Evolutionary conservation across 2,797 vertebrate species (phyloP), one percentile per base, ranked within the genome.

Genomic region (Nyctalus aviator): DNA sequence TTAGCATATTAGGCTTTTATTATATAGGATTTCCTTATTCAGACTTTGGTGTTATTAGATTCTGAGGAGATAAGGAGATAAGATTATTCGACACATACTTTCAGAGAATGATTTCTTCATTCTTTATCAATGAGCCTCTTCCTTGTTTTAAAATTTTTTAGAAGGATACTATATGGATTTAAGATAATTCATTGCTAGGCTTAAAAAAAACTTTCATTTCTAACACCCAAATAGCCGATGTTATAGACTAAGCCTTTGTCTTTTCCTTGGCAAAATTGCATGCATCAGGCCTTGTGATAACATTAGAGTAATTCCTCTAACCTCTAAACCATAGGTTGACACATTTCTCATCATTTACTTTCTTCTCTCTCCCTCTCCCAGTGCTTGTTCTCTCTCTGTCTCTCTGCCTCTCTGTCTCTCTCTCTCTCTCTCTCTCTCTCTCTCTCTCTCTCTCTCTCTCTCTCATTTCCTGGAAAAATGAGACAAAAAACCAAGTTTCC

Each of bases 11-110:
- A 55, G 53, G 53, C 21, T 55, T 23, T 55, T 55, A 23, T 55
- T 55, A 55, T 55, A 55, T 55, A 55, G 53, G 8, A 78, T 87
- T 84, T 93, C 23, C 64, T 83, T 82, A 72, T 72, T 30, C 25
- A 84, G 94, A 91, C 89, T 94, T 92, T 84, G 20, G 4, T 59
- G 53, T 64, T 59, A 71, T 88, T 94, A 89, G 77, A 90, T 93
- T 93, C 62, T 90, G 23, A 88, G 32, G 37, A 59, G 50, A 94
- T 85, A 93, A 72, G 35, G 46, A 88, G 53, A 84, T 93, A 88
- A 69, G n/a, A 50, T 78, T 89, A 86, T 84, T 66, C 48, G 35
- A n/a, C 14, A 64, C 14, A 27, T 41, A 91, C 57, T 93, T 92
- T 76, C 71, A 81, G 83, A 84, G 30, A 85, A 76, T 78, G 12